A percentile compares a stretch with the other conserved stretches of the same genome.
phyloP scores from a whole-genome alignment of 2,113 vertebrate genomes.

The Catagonus wagneri region DNA sequence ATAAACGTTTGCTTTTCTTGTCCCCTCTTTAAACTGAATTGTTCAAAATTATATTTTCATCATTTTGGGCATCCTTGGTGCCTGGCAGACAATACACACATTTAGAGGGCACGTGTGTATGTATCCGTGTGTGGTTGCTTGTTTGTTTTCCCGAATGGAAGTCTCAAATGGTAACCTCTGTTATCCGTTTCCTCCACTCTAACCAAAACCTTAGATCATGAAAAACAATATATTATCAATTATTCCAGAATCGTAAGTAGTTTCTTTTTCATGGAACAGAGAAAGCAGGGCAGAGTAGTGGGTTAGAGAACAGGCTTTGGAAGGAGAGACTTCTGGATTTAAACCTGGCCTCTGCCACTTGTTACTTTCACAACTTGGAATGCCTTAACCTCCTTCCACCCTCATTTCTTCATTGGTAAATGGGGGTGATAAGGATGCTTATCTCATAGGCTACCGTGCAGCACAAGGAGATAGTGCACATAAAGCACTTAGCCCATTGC shows the following conservation, averaged over 20 bases:
- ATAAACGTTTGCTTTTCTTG: neutral
- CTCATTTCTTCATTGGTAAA: neutral
- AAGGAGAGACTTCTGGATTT: neutral
- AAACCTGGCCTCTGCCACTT: neutral
- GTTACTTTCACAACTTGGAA: neutral
- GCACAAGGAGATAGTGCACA: neutral
- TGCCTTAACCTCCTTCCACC: neutral
- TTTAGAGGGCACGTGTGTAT: neutral
- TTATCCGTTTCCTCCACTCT: neutral
- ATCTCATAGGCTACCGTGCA: fast-evolving
- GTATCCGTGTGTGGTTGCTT: neutral
- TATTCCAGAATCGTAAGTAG: neutral
- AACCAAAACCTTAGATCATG: neutral
- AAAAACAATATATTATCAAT: constrained; percentile 32
- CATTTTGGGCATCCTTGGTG: neutral
- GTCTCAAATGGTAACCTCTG: neutral
- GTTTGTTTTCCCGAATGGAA: neutral
- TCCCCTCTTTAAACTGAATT: neutral
- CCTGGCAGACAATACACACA: neutral
- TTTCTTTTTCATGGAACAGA: neutral
- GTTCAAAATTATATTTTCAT: constrained; percentile 11
- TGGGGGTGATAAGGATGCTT: neutral
- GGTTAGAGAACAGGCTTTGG: neutral
- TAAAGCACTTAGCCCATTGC: fast-evolving
- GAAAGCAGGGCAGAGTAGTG: neutral